These are phyloP conservation scores for Anguilla rostrata DNA, from an alignment of 2,113 vertebrate species.

Conservation along the genomic window DNA sequence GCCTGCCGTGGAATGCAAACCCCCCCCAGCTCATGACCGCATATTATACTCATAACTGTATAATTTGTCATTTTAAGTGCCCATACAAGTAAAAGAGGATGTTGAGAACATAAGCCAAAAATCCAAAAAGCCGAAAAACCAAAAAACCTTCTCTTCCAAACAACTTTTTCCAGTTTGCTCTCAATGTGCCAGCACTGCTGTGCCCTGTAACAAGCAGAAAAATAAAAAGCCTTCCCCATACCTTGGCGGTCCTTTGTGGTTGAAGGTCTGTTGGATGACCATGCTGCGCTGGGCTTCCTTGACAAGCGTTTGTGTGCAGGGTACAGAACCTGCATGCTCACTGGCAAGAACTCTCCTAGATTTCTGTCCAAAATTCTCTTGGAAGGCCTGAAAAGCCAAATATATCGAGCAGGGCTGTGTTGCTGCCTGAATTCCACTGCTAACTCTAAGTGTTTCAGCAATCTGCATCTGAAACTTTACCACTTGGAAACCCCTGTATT, in stretches of 20 bases:
- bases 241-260: conserved; percentile 41
- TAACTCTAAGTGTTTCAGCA: neutral
- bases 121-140: neutral
- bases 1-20: neutral
- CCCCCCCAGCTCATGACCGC: neutral
- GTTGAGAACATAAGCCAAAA: too few species aligned
- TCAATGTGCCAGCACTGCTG: neutral
- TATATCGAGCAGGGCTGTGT: conserved; percentile 18
- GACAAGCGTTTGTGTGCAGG: conserved; percentile 33
- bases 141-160: neutral
- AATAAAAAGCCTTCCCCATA: conserved; percentile 22
- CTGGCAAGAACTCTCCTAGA: conserved; percentile 36
- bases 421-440: conserved; percentile 13
- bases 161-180: neutral
- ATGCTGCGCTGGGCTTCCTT: conserved; percentile 36
- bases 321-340: conserved; percentile 31
- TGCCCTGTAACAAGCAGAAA: neutral
- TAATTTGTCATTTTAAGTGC: neutral
- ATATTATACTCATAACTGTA: neutral
- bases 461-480: neutral
- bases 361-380: conserved; percentile 34
- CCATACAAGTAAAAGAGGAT: neutral
- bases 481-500: neutral
- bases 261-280: conserved; percentile 46
- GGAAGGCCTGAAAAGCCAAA: conserved; percentile 31